phyloP scores from a whole-genome alignment of 2,113 vertebrate species.

The Ammodytes dubius region DNA sequence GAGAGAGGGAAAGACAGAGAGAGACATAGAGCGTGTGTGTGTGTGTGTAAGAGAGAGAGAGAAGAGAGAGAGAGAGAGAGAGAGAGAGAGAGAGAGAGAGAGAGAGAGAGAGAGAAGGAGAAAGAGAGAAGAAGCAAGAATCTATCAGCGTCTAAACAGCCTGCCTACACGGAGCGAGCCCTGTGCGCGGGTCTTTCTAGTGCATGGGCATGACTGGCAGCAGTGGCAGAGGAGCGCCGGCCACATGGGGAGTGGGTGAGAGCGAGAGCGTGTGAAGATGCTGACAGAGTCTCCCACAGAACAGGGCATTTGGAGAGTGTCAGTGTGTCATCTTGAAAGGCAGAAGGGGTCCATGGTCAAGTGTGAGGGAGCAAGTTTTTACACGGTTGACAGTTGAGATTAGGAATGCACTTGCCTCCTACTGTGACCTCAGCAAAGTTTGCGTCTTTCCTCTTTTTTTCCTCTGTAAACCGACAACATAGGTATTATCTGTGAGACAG shows the following conservation, averaged over 20 bases:
- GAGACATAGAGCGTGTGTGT: not conserved
- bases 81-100: slow-evolving; percentile 35
- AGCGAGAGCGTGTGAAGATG: slow-evolving; percentile 73
- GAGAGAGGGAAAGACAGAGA: slow-evolving; percentile 36
- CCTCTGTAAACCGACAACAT: slow-evolving; percentile 27
- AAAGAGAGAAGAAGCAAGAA: slow-evolving; percentile 31
- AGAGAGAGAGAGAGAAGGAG: slow-evolving; percentile 13
- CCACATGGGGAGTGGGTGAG: slow-evolving; percentile 76
- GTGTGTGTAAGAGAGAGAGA: slow-evolving; percentile 2
- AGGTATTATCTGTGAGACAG: slow-evolving; percentile 28
- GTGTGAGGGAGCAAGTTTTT: slow-evolving; percentile 46
- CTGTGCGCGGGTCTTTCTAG: slow-evolving; percentile 58
- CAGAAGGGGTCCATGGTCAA: slow-evolving; percentile 56
- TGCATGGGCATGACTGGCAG: slow-evolving; percentile 62
- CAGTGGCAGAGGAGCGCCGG: slow-evolving; percentile 52
- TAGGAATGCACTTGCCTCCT: slow-evolving; percentile 35
- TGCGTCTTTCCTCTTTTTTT: slow-evolving; percentile 12
- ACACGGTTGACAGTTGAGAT: slow-evolving; percentile 52
- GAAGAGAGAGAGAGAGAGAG: slow-evolving; percentile 28
- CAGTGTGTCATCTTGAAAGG: slow-evolving; percentile 61
- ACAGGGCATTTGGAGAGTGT: slow-evolving; percentile 56
- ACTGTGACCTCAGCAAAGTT: slow-evolving; percentile 22
- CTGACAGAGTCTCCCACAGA: slow-evolving; percentile 66
- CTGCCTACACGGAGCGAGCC: slow-evolving; percentile 60
- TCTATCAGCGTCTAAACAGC: slow-evolving; percentile 74